Conservation (phyloP, 2,888 invertebrate species). For the Diachrysia chrysitis region DNA sequence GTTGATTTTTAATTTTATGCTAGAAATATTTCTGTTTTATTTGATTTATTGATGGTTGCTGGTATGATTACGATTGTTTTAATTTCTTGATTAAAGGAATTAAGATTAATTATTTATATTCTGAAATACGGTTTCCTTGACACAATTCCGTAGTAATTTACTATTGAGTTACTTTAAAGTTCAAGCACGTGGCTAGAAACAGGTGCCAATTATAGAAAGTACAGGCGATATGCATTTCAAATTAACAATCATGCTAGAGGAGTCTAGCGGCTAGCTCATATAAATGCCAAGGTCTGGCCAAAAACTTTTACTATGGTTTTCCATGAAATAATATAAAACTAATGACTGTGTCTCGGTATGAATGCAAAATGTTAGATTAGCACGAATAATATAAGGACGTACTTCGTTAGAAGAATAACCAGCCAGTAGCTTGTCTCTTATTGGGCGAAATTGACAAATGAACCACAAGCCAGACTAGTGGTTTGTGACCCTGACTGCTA, state of each 20-base stretch:
- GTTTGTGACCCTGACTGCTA: too few species aligned
- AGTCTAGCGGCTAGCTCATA: background rate
- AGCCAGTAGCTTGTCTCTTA: too few species aligned
- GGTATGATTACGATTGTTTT: too few species aligned
- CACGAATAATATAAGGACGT: too few species aligned
- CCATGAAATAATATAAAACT: background rate
- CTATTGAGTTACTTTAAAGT: background rate
- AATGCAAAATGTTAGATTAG: background rate
- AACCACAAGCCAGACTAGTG: too few species aligned
- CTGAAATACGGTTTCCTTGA: background rate
- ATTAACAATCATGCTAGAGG: background rate
- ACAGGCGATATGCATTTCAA: background rate
- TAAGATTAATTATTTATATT: background rate
- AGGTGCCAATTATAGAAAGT: conserved; percentile 4
- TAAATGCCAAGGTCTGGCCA: conserved; percentile 1
- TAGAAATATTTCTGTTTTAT: too few species aligned
- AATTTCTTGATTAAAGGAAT: background rate
- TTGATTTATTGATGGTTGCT: too few species aligned
- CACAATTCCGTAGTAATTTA: too few species aligned
- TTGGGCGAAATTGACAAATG: too few species aligned
- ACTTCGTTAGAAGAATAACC: too few species aligned
- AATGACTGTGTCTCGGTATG: background rate
- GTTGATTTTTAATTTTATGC: background rate
- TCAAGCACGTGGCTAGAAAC: background rate
- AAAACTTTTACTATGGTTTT: conserved; percentile 1